Base-by-base conservation (phyloP, 2,797 vertebrate species). In the Peromyscus aztecus region DNA sequence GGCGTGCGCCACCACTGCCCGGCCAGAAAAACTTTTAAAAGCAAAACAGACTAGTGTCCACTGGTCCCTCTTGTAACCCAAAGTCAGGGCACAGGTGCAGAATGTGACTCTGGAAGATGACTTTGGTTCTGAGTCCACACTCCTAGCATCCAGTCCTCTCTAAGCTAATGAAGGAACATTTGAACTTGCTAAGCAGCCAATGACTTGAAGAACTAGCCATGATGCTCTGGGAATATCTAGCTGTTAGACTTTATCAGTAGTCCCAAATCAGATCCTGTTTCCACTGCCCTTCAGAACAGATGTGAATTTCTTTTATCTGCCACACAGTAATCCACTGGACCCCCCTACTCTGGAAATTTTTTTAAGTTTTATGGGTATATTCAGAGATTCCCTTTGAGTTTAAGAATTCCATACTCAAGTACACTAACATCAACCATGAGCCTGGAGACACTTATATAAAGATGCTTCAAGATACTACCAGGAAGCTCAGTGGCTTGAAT, bases 381-480 rank as follows among this genome's bases (percentile, higher is more conserved):
- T 86, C 87, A 78, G 69, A 90, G n/a, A 85, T 49, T 37, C 17
- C 16, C 75, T 96, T 76, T 73, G 12, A 63, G 82, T 57, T 84
- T 52, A 86, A 67, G 46, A 95, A 93, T 76, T 83, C 23, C 21
- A 71, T 14, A 37, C 40, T 84, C 27, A n/a, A 78, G 71, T 13
- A 23, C 75, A 86, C 43, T 13, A 92, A 88, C 2, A 83, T 57
- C 37, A 87, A 94, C 17, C 23, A 89, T 46, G 63, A 43, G 14
- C 59, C 37, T 89, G 71, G 89, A 91, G n/a, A 63, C 63, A 57
- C 55, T 27, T 71, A 91, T 4, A 67, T 29, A 57, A 67, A 16
- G 59, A 81, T 46, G 24, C 14, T 93, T 94, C 78, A 46, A 77
- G 55, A 65, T 57, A 46, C 59, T 21, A 57, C 65, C 24, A 57